Percentiles rank a stretch among this genome's conserved stretches.
phyloP scores from a whole-genome alignment of 2,797 vertebrate species.

The Nyctalus aviator region DNA sequence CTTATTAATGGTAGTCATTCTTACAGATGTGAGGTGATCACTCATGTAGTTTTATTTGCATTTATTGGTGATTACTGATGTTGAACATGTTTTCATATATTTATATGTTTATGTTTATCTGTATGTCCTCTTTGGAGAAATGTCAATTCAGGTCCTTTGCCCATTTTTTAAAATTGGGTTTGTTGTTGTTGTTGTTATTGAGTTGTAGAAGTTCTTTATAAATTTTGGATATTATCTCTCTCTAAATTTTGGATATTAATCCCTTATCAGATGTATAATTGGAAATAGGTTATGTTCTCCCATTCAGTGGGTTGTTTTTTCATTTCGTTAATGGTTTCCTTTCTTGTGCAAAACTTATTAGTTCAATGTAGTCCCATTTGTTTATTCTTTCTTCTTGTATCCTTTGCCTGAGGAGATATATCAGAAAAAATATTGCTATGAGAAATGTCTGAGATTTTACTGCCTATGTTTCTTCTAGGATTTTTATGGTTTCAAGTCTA shows the following conservation, averaged over 20 bases:
- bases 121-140: background rate
- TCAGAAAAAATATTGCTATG: background rate
- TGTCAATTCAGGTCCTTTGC: background rate
- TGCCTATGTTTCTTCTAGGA: background rate
- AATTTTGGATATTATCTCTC: background rate
- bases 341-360: background rate
- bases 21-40: background rate
- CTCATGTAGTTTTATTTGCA: background rate
- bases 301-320: background rate
- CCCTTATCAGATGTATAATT: background rate
- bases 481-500: background rate
- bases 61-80: background rate
- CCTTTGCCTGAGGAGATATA: background rate
- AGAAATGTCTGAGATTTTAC: background rate
- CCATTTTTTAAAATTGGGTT: background rate
- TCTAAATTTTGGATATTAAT: background rate
- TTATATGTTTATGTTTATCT: background rate
- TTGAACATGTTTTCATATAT: background rate
- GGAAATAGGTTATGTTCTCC: background rate
- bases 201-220: background rate
- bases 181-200: background rate
- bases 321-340: background rate
- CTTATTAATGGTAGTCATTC: background rate
- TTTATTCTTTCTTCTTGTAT: background rate
- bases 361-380: background rate